Evolutionary conservation across 2,888 invertebrate genomes (phyloP).

Genomic region (Galeopsomyia nigrocyanea): DNA sequence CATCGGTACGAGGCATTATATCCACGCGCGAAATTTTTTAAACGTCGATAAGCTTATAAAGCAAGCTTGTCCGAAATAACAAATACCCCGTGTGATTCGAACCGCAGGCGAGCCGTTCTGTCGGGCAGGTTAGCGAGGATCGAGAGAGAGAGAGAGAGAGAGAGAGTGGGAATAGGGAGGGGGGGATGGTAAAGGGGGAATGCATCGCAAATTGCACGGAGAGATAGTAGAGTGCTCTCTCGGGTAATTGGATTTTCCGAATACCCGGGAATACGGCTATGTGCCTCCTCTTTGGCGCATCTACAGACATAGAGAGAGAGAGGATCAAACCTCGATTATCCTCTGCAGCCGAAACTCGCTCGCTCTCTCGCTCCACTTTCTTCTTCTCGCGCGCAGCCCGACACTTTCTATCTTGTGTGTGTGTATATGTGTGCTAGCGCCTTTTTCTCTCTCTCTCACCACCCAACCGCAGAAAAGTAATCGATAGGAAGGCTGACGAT

Average conservation of each 20-base stretch:
- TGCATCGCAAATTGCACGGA: conserved; percentile 47
- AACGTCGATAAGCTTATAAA: neutral
- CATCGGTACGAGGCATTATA: too few species aligned
- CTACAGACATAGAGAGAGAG: neutral
- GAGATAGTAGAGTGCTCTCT: conserved; percentile 43
- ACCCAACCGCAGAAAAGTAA: too few species aligned
- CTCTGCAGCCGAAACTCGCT: neutral
- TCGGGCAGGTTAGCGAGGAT: neutral
- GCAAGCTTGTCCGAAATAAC: conserved; percentile 34
- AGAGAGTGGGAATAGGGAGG: too few species aligned
- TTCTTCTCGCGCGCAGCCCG: conserved; percentile 7
- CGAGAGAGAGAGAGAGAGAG: neutral
- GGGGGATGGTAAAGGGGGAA: conserved; percentile 38
- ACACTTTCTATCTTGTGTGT: neutral
- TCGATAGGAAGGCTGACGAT: too few species aligned
- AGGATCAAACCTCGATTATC: conserved; percentile 43
- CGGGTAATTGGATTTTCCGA: conserved; percentile 50
- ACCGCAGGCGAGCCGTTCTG: conserved; percentile 22
- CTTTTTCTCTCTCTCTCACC: too few species aligned
- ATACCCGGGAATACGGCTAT: conserved; percentile 40
- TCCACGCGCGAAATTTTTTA: too few species aligned
- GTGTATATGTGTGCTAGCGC: too few species aligned
- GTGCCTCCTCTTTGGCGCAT: neutral
- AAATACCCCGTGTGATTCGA: conserved; percentile 40
- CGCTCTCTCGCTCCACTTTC: conserved; percentile 7